Conservation (phyloP, 1,140 invertebrate species). For the Plectus sambesii region DNA sequence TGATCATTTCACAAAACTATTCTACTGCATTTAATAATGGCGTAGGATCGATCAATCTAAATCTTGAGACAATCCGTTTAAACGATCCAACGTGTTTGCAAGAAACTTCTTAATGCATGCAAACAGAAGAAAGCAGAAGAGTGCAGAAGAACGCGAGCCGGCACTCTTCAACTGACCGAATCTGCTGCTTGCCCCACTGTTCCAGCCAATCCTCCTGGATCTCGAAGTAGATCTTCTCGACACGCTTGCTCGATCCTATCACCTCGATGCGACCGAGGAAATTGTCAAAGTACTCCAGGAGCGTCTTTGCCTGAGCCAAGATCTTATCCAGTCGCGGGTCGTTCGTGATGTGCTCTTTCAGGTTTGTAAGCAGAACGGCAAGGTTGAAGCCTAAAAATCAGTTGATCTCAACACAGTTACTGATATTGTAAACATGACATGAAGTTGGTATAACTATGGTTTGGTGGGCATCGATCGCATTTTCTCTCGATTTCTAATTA, state of each 20-base stretch:
- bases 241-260: conserved; percentile 78
- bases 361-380: conserved; percentile 90
- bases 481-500: too few relatives aligned
- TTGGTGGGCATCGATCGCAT: too few relatives aligned
- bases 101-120: background rate
- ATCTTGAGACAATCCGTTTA: too few relatives aligned
- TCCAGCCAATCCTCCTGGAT: conserved; percentile 99
- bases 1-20: background rate
- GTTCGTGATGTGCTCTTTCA: conserved; percentile 99
- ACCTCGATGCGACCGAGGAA: conserved; percentile 99
- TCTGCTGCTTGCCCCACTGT: conserved; percentile 99
- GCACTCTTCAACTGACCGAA: conserved; percentile 70
- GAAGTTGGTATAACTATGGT: conserved; percentile 1
- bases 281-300: conserved; percentile 94
- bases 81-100: too few relatives aligned
- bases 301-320: conserved; percentile 90
- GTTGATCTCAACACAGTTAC: too few relatives aligned
- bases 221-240: conserved; percentile 98
- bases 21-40: conserved; percentile 4
- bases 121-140: too few relatives aligned
- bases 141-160: background rate
- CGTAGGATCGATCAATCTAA: too few relatives aligned
- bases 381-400: conserved; percentile 76
- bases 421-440: too few relatives aligned
- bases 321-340: conserved; percentile 90